Percentiles rank a stretch among this genome's conserved stretches.
phyloP scores from a whole-genome alignment of 2,888 invertebrate genomes.

The Cheilosia vernalis region DNA sequence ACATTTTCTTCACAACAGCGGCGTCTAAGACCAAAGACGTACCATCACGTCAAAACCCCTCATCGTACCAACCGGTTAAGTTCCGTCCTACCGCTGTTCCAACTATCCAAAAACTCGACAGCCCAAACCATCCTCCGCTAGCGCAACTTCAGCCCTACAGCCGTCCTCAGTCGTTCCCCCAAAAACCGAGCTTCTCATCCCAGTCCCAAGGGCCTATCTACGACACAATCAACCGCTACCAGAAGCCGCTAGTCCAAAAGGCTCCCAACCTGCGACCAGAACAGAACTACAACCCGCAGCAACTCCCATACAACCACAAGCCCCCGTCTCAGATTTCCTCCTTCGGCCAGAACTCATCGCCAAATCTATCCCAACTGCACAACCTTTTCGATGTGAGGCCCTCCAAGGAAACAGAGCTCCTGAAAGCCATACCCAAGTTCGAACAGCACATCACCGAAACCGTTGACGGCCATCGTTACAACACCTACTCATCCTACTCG shows the following conservation, averaged over 20 bases:
- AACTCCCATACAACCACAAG: slow-evolving; percentile 58
- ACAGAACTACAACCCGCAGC: slow-evolving; percentile 50
- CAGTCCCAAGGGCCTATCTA: slow-evolving; percentile 72
- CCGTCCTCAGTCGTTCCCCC: slow-evolving; percentile 82
- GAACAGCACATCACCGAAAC: slow-evolving; percentile 90
- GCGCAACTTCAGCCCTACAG: slow-evolving; percentile 82
- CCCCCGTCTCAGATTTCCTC: slow-evolving; percentile 52
- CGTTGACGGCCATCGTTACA: slow-evolving; percentile 78
- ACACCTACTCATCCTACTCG: slow-evolving; percentile 76
- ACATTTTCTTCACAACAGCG: slow-evolving; percentile 80
- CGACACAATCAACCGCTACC: slow-evolving; percentile 75
- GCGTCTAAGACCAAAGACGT: slow-evolving; percentile 78
- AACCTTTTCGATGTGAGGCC: slow-evolving; percentile 83
- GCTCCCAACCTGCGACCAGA: slow-evolving; percentile 30
- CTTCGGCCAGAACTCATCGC: slow-evolving; percentile 52
- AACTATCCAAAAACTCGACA: slow-evolving; percentile 78
- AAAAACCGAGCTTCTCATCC: slow-evolving; percentile 79
- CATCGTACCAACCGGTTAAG: slow-evolving; percentile 81
- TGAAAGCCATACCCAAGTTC: slow-evolving; percentile 90
- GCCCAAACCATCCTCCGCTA: slow-evolving; percentile 79
- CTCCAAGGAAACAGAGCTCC: slow-evolving; percentile 87
- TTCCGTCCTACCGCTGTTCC: slow-evolving; percentile 81
- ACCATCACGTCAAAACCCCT: slow-evolving; percentile 71
- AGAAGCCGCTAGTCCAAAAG: slow-evolving; percentile 75
- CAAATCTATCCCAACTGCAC: slow-evolving; percentile 83